phyloP scores from a whole-genome alignment of 2,113 vertebrate species.

The Apeltes quadracus region DNA sequence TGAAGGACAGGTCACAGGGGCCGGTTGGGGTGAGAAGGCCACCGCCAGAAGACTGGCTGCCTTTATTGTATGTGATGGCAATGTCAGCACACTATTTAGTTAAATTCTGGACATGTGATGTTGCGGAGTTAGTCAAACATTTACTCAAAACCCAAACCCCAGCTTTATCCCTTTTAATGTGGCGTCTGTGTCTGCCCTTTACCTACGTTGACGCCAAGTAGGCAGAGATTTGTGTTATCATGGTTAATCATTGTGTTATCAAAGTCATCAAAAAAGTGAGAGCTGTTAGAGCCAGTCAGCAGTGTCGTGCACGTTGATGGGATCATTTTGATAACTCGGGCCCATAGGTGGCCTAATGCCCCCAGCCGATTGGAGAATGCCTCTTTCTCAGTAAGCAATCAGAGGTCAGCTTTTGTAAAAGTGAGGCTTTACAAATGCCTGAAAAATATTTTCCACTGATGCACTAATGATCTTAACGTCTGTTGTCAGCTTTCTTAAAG shows the following conservation, averaged over 20 bases:
- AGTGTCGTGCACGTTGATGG: conserved; percentile 54
- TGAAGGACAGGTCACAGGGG: conserved; percentile 72
- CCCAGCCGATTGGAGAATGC: too few relatives aligned
- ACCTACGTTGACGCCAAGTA: conserved; percentile 54
- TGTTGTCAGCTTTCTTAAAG: conserved; percentile 29
- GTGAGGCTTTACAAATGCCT: conserved; percentile 10
- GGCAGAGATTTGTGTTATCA: conserved; percentile 49
- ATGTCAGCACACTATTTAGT: conserved; percentile 57
- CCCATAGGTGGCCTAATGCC: conserved; percentile 39
- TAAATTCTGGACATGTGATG: conserved; percentile 65
- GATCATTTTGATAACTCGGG: conserved; percentile 48
- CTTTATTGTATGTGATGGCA: conserved; percentile 64
- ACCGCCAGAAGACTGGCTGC: conserved; percentile 58
- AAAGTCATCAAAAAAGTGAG: conserved; percentile 59
- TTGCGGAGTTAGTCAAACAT: conserved; percentile 67
- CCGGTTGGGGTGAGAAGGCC: conserved; percentile 61
- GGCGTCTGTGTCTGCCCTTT: conserved; percentile 46
- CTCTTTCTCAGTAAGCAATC: too few relatives aligned
- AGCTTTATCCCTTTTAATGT: conserved; percentile 69
- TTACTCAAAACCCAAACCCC: conserved; percentile 65
- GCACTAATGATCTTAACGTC: conserved; percentile 20
- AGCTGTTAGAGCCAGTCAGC: conserved; percentile 48
- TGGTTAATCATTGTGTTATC: too few relatives aligned
- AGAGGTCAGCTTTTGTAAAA: conserved; percentile 9
- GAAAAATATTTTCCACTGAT: conserved; percentile 49